A percentile compares a stretch with the other conserved stretches of the same genome.
Evolutionary conservation across 2,797 vertebrate genomes (phyloP).

Genomic region (Cirrhinus mrigala): DNA sequence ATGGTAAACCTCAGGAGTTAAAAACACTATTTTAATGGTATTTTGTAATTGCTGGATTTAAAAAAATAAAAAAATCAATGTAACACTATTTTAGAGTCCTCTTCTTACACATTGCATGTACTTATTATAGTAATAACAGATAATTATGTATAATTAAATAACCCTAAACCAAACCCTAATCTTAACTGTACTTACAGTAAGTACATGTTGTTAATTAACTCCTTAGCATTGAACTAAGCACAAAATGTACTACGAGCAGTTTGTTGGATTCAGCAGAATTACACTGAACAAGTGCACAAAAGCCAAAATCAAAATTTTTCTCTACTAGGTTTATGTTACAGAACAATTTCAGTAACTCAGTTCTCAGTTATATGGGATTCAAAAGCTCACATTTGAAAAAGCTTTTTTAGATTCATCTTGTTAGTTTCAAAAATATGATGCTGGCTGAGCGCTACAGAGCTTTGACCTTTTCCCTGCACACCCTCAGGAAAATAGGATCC

Average conservation of each 20-base stretch:
- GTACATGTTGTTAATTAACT: neutral
- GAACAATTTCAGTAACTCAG: neutral
- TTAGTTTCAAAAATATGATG: constrained; percentile 5
- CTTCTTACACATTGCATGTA: neutral
- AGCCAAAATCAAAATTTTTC: neutral
- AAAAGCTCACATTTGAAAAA: neutral
- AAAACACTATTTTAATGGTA: neutral
- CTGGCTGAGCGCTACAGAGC: constrained; percentile 9
- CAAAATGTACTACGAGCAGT: no score
- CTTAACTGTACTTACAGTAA: neutral
- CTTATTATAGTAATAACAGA: neutral
- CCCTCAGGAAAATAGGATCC: constrained; percentile 23
- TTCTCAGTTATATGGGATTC: neutral
- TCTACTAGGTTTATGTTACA: neutral
- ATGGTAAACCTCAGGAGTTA: neutral
- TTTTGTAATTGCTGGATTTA: neutral
- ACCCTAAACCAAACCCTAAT: neutral
- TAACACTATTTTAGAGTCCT: neutral
- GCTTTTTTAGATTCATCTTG: neutral
- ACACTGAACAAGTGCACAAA: neutral
- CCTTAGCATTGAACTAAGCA: no score
- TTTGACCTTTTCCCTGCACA: constrained; percentile 44
- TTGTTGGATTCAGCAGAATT: neutral
- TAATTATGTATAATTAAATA: neutral
- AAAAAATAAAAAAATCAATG: neutral